These are phyloP conservation scores for Acanthosepion lycidas DNA, from an alignment of 2,888 invertebrate genomes.

Conservation along the genomic window DNA sequence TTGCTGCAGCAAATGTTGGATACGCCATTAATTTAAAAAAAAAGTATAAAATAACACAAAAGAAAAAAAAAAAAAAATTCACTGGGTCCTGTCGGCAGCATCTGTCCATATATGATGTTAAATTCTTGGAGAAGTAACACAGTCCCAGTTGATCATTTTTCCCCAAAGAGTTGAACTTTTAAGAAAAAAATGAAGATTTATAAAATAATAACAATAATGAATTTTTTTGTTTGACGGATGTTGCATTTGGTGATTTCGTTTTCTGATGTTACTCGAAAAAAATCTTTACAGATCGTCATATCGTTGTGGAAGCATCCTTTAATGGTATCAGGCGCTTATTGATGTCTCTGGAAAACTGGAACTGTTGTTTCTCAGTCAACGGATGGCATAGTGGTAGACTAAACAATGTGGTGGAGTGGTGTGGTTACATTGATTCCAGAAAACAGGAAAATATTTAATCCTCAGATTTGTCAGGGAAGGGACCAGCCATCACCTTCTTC, in stretches of 20 bases:
- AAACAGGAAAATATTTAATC: constrained; percentile 12
- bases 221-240: background rate
- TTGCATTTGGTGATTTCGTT: background rate
- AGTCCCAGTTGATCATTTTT: background rate
- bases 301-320: background rate
- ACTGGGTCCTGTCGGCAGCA: constrained; percentile 10
- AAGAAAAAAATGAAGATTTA: background rate
- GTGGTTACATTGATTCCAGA: background rate
- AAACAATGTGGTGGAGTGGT: background rate
- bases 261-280: background rate
- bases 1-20: background rate
- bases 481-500: constrained; percentile 86
- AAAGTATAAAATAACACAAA: background rate
- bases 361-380: constrained; percentile 36
- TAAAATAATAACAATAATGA: constrained; percentile 24
- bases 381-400: background rate
- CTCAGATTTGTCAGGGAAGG: constrained; percentile 50
- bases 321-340: background rate
- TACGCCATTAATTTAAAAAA: background rate
- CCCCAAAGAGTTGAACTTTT: background rate
- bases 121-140: background rate
- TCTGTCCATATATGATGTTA: background rate
- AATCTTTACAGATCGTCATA: background rate
- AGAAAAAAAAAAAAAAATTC: background rate
- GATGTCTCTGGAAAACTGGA: constrained; percentile 37